Conservation (phyloP, 2,797 vertebrate species). For the Tangara arthus region DNA sequence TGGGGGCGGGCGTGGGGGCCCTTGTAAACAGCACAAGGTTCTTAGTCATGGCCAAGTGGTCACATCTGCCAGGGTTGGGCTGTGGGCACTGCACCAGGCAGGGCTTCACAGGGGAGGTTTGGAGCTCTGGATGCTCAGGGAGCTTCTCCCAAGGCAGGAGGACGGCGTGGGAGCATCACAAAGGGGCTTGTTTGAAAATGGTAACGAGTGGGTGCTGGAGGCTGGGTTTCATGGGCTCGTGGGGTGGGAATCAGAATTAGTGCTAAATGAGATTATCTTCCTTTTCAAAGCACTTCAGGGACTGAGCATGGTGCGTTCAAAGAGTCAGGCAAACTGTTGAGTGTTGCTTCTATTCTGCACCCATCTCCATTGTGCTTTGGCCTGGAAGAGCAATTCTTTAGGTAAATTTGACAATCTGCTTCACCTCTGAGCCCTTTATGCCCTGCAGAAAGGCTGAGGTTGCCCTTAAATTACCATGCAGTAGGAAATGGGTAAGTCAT, state of each 20-base stretch:
- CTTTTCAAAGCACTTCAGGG: neutral
- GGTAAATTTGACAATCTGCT: neutral
- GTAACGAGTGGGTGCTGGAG: slow-evolving; percentile 49
- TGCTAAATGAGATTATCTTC: slow-evolving; percentile 25
- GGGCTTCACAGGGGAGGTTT: neutral
- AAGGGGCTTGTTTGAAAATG: slow-evolving; percentile 16
- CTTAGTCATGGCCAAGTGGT: neutral
- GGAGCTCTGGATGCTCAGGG: neutral
- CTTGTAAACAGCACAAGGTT: neutral
- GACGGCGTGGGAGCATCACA: slow-evolving; percentile 13
- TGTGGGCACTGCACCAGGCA: neutral
- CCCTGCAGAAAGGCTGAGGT: neutral
- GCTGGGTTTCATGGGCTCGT: neutral
- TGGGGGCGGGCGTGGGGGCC: neutral
- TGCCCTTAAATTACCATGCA: neutral
- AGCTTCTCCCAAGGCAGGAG: neutral
- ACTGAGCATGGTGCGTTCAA: neutral
- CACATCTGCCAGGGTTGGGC: neutral
- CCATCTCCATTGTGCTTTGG: neutral
- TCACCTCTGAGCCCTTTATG: neutral
- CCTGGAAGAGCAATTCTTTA: neutral
- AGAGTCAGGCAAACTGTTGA: neutral
- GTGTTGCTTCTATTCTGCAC: neutral
- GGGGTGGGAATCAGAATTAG: neutral
- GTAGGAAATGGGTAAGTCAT: neutral